Conservation (phyloP, 1,140 invertebrate species). For the Heliconius melpomene region DNA sequence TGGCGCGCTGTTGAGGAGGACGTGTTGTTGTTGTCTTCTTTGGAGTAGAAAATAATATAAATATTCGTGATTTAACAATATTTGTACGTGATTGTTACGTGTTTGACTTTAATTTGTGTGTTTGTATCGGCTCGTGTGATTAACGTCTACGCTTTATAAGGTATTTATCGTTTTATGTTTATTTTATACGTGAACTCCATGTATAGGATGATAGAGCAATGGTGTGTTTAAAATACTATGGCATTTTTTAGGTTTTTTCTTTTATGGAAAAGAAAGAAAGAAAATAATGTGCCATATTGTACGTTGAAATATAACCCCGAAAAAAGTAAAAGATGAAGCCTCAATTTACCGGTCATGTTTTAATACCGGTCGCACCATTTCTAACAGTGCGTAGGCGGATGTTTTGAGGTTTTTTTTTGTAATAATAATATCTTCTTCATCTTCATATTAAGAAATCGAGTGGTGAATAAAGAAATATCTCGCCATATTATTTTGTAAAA, state of each 20-base stretch:
- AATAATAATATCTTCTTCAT: not conserved
- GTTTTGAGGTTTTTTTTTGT: not conserved
- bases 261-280: too few relatives aligned
- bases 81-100: constrained; percentile 26
- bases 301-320: not conserved
- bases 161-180: not conserved
- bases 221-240: not conserved
- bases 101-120: constrained; percentile 21
- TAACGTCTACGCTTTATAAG: not conserved
- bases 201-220: not conserved
- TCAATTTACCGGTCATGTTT: constrained; percentile 7
- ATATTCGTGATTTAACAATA: constrained; percentile 28
- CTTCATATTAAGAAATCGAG: not conserved
- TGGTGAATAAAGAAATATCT: constrained; percentile 12
- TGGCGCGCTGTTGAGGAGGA: constrained; percentile 25
- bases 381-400: constrained; percentile 18
- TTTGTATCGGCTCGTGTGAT: constrained; percentile 1
- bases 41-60: not conserved
- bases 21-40: constrained; percentile 4
- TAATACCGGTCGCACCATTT: constrained; percentile 21
- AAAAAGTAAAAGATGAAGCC: not conserved
- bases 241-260: not conserved
- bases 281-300: not conserved
- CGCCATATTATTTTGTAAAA: constrained; percentile 16
- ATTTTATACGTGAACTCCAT: not conserved